Conservation (phyloP, 2,888 invertebrate genomes). For the Meloe dianella region DNA sequence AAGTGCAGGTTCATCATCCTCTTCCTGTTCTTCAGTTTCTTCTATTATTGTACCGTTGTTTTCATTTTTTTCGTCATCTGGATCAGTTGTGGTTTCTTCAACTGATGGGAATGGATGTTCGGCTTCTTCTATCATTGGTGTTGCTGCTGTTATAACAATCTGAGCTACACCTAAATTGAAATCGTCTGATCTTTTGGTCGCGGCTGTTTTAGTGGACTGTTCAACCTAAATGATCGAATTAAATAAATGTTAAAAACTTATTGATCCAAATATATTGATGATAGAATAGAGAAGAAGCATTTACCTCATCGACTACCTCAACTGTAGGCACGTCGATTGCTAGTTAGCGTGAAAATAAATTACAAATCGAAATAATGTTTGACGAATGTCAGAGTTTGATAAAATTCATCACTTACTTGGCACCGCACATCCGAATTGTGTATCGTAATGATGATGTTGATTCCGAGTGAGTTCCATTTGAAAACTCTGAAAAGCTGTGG, state of each 20-base stretch:
- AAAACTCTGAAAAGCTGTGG: conserved; percentile 60
- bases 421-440: conserved; percentile 66
- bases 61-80: conserved; percentile 38
- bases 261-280: not conserved
- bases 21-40: conserved; percentile 28
- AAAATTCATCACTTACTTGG: conserved; percentile 36
- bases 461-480: conserved; percentile 74
- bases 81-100: conserved; percentile 53
- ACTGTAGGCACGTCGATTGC: conserved; percentile 53
- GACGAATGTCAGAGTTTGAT: not conserved
- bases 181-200: conserved; percentile 58
- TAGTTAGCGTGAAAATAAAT: conserved; percentile 30
- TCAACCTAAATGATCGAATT: conserved; percentile 19
- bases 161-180: conserved; percentile 83
- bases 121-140: conserved; percentile 88
- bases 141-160: conserved; percentile 92
- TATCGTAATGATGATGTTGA: conserved; percentile 76
- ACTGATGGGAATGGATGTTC: conserved; percentile 78
- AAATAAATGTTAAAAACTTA: not conserved
- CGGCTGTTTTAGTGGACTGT: conserved; percentile 12
- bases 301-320: conserved; percentile 56
- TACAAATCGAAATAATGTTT: not conserved
- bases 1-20: conserved; percentile 31
- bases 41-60: conserved; percentile 32
- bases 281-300: conserved; percentile 29